A percentile compares a stretch with the other conserved stretches of the same genome.
Conservation (phyloP, 1,140 invertebrate genomes). For the Thereuonema tuberculata region DNA sequence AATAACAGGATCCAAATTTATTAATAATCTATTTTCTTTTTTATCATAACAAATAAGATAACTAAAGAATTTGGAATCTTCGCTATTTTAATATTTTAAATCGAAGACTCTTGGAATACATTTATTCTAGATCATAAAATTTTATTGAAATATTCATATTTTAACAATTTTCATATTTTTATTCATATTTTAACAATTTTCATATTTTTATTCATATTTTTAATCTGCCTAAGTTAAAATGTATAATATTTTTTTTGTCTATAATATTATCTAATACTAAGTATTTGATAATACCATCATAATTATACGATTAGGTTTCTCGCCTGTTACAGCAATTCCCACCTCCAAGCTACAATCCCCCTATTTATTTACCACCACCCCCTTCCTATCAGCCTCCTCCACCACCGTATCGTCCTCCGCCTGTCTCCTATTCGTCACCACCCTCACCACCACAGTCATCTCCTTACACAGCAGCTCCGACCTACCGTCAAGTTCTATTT, state of each 20-base stretch:
- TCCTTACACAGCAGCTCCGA: background rate
- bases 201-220: too few species aligned
- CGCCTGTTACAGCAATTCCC: background rate
- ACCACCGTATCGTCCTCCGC: background rate
- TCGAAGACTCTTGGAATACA: too few species aligned
- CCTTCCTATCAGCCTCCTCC: background rate
- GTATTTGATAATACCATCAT: background rate
- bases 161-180: too few species aligned
- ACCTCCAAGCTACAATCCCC: background rate
- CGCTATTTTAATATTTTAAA: too few species aligned
- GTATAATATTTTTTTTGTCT: background rate
- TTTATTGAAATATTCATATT: too few species aligned
- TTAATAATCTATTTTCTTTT: too few species aligned
- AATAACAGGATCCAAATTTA: too few species aligned
- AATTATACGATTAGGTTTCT: background rate
- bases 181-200: too few species aligned
- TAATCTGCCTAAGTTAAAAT: too few species aligned
- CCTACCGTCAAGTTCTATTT: background rate
- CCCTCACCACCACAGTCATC: background rate
- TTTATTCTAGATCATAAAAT: too few species aligned
- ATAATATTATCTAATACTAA: background rate
- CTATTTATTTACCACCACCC: background rate
- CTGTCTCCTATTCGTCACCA: background rate
- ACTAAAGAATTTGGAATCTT: too few species aligned
- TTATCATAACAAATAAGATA: too few species aligned